Evolutionary conservation across 2,888 invertebrate genomes (phyloP).

Genomic region (Caradrina kadenii): DNA sequence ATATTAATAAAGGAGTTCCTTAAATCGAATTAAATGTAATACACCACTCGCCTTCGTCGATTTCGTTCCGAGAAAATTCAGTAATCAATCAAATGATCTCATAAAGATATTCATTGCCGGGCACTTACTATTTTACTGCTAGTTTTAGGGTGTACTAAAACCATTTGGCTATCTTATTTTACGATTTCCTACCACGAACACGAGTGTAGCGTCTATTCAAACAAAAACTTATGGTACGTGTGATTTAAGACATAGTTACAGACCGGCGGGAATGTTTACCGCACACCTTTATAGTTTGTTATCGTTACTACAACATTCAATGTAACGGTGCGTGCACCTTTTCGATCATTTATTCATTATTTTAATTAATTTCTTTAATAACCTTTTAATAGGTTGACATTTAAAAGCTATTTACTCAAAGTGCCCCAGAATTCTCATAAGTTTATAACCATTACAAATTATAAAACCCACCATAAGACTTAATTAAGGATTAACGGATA

Average conservation of each 20-base stretch:
- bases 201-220: constrained; percentile 70
- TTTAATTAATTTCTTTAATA: no score
- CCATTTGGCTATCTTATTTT: constrained; percentile 86
- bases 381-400: no score
- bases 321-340: constrained; percentile 5
- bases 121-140: constrained; percentile 84
- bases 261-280: constrained; percentile 41
- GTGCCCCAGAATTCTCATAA: not conserved
- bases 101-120: constrained; percentile 85
- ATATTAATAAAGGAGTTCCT: constrained; percentile 13
- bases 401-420: not conserved
- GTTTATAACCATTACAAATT: constrained; percentile 5
- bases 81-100: constrained; percentile 85
- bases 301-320: constrained; percentile 27
- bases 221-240: constrained; percentile 80
- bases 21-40: constrained; percentile 25
- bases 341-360: not conserved
- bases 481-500: constrained; percentile 45
- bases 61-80: constrained; percentile 73
- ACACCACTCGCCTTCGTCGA: constrained; percentile 43
- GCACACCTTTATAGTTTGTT: constrained; percentile 47
- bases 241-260: constrained; percentile 68
- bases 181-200: constrained; percentile 78
- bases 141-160: constrained; percentile 85
- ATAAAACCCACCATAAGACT: not conserved